phyloP scores from a whole-genome alignment of 2,113 vertebrate genomes.

The Leptobrachium ailaonicum region DNA sequence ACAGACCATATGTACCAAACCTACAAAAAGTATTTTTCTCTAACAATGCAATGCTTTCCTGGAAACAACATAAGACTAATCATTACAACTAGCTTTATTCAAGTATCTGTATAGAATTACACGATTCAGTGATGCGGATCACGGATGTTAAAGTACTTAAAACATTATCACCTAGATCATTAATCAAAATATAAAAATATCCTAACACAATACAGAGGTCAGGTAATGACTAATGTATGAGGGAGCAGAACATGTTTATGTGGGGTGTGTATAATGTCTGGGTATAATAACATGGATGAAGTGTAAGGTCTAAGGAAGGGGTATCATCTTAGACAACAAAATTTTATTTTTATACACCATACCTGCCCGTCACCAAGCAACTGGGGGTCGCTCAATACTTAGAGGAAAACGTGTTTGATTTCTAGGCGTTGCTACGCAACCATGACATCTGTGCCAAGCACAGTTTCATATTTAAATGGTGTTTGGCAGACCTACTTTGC shows the following conservation, averaged over 20 bases:
- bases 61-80: too few relatives aligned
- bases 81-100: too few relatives aligned
- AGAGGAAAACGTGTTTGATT: not conserved
- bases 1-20: too few relatives aligned
- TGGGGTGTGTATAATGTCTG: too few relatives aligned
- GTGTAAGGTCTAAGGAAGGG: not conserved
- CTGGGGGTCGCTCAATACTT: not conserved
- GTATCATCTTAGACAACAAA: not conserved
- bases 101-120: too few relatives aligned
- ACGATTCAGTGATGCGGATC: too few relatives aligned
- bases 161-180: too few relatives aligned
- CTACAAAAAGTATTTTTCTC: too few relatives aligned
- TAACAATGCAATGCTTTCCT: too few relatives aligned
- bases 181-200: too few relatives aligned
- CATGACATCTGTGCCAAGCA: not conserved
- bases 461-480: slow-evolving; percentile 9
- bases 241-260: not conserved
- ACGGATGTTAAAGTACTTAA: too few relatives aligned
- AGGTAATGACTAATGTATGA: not conserved
- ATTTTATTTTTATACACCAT: not conserved
- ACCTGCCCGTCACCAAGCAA: slow-evolving; percentile 26
- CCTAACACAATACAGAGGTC: not conserved
- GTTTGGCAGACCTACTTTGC: not conserved
- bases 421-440: slow-evolving; percentile 23
- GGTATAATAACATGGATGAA: too few relatives aligned